Evolutionary conservation across 2,888 invertebrate genomes (phyloP), one percentile per base, ranked within the genome.

Genomic region (Anoplius nigerrimus): DNA sequence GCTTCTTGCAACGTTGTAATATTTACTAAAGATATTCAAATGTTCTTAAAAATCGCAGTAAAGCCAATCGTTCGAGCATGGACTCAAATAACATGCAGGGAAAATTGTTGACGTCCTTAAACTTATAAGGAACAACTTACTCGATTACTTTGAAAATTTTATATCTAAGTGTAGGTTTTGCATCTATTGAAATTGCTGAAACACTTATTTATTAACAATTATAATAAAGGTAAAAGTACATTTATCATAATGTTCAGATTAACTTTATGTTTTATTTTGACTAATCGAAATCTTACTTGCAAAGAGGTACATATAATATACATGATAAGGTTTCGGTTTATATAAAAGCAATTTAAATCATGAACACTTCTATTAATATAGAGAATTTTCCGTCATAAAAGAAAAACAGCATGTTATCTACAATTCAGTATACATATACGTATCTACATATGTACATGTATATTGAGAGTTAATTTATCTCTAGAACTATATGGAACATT

Each of bases 1-100:
- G 81, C 79, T 80, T 79, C 75, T 80, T 78, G 74, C 78, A 79
- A 76, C 78, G 67, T 74, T 78, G 71, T 79, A 80, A 77, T 75
- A 78, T 75, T 34, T 79, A 79, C 77, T 78, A 78, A 73, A 62
- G 67, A 67, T 80, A 74, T 70, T 78, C 66, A 75, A 78, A 78
- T 69, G 11, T 11, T 13, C 34, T 34, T 34, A 34, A 34, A 78
- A 55, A 56, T 6, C 60, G 63, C 60, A 65, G 53, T 57, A 69
- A 57, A 22, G 51, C 70, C 71, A 63, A 58, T 52, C 54, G 66
- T 75, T 72, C 66, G 66, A 66, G 61, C 58, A 74, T 66, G 71
- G 71, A 68, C 74, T 78, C 62, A 71, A 67, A 52, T 65, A 65
- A 58, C 62, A 66, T 60, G 58, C 46, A 67, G 48, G 68, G 65